These are phyloP conservation scores for Falco novaeseelandiae DNA, from an alignment of 2,797 vertebrate species.

Conservation along the genomic window DNA sequence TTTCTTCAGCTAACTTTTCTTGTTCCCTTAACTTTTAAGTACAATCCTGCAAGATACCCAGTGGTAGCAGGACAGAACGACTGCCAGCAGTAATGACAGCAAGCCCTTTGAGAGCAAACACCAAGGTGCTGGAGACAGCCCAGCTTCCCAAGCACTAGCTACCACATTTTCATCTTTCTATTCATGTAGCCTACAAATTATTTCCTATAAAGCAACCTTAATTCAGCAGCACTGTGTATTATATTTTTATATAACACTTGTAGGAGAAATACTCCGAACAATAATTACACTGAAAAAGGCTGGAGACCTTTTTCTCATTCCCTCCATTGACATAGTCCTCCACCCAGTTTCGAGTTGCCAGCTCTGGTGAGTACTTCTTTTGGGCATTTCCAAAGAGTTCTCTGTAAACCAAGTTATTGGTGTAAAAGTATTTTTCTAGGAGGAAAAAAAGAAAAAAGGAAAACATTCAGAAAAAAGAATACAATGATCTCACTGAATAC, in stretches of 20 bases:
- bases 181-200: not conserved
- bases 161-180: not conserved
- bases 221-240: not conserved
- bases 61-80: not conserved
- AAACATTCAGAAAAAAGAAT: not conserved
- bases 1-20: not conserved
- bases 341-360: not conserved
- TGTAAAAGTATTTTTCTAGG: not conserved
- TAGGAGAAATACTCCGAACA: not conserved
- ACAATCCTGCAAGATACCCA: not conserved
- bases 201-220: not conserved
- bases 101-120: not conserved
- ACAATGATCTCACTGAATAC: not conserved
- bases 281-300: not conserved
- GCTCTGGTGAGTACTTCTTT: not conserved
- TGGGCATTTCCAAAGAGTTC: not conserved
- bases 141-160: not conserved
- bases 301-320: not conserved
- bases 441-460: not conserved
- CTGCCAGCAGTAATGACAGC: not conserved
- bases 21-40: not conserved
- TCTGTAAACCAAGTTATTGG: not conserved
- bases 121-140: not conserved
- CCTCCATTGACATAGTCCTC: not conserved
- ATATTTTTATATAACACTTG: not conserved